A percentile compares a stretch with the other conserved stretches of the same genome.
These are phyloP conservation scores for Clarias magur DNA, from an alignment of 2,113 vertebrate genomes.

Conservation along the genomic window DNA sequence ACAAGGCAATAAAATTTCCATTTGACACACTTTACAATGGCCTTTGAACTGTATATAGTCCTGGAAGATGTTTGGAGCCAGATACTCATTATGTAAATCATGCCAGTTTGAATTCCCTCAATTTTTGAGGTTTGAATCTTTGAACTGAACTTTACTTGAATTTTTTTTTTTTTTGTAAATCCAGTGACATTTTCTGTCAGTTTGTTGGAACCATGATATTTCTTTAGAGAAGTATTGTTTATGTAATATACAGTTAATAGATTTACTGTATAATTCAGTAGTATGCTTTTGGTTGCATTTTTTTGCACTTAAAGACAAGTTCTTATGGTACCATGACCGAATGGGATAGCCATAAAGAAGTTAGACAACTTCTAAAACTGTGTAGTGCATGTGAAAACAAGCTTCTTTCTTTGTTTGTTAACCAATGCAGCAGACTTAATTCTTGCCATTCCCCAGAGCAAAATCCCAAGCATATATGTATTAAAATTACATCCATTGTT, in stretches of 20 bases:
- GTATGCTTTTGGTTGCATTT: not conserved
- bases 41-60: not conserved
- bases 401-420: no score
- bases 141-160: not conserved
- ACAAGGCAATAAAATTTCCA: not conserved
- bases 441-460: no score
- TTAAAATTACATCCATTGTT: no score
- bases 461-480: no score
- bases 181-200: not conserved
- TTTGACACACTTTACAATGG: conserved; percentile 1
- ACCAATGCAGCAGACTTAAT: no score
- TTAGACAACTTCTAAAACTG: not conserved
- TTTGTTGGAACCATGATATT: not conserved
- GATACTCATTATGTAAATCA: no score
- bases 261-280: not conserved
- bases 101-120: not conserved
- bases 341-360: not conserved
- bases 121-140: not conserved
- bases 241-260: not conserved
- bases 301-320: not conserved
- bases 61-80: not conserved
- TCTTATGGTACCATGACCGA: not conserved
- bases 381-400: not conserved
- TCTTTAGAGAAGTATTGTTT: not conserved
- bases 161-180: not conserved